These are phyloP conservation scores for Vidua macroura DNA, from an alignment of 2,113 vertebrate genomes.

Conservation along the genomic window DNA sequence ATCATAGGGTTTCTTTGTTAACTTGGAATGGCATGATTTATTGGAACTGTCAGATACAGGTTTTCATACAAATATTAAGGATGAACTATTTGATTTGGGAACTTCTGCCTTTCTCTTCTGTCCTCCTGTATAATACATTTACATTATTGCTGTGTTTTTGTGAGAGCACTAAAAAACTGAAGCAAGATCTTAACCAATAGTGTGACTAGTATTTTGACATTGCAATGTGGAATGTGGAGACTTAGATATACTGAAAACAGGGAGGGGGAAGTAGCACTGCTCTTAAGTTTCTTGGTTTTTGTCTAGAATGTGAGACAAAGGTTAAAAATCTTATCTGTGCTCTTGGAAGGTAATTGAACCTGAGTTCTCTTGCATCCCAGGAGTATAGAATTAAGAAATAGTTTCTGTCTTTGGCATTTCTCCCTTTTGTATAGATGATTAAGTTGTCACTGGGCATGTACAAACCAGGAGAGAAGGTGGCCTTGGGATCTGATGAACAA, in stretches of 20 bases:
- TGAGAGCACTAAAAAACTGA: neutral
- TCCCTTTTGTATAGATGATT: slow-evolving; percentile 32
- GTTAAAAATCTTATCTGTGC: neutral
- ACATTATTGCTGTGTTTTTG: neutral
- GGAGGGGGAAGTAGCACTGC: neutral
- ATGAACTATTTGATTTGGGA: neutral
- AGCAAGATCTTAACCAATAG: neutral
- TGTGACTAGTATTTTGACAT: neutral
- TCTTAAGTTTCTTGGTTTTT: neutral
- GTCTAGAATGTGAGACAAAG: neutral
- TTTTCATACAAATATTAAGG: neutral
- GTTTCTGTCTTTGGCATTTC: slow-evolving; percentile 27
- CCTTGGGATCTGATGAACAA: neutral
- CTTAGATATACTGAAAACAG: neutral
- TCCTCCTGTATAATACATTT: neutral
- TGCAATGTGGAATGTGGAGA: neutral
- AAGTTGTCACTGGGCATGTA: slow-evolving; percentile 9
- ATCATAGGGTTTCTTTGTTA: neutral
- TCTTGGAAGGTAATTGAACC: slow-evolving; percentile 4
- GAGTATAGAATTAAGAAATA: slow-evolving; percentile 27
- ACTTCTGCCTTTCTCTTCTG: neutral
- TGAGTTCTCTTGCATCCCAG: neutral
- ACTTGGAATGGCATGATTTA: neutral
- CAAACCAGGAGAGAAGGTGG: neutral
- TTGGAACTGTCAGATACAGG: neutral